Conservation (phyloP, 2,888 invertebrate species). For the Beris morrisii region DNA sequence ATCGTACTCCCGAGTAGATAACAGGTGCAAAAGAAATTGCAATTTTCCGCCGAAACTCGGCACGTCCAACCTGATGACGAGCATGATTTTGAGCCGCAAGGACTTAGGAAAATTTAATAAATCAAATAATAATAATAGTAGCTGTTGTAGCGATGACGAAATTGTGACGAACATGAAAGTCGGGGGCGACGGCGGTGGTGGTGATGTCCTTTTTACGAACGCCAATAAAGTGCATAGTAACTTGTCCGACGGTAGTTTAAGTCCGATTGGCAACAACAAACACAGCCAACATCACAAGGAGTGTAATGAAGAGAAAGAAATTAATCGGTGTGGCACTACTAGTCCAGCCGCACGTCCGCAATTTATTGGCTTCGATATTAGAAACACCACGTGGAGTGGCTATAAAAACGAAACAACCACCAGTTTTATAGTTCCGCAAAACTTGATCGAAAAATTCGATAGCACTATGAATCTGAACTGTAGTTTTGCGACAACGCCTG, state of each 20-base stretch:
- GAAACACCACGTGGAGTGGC: neutral
- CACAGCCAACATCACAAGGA: too few relatives aligned
- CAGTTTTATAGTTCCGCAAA: slow-evolving; percentile 34
- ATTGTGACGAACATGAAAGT: slow-evolving; percentile 29
- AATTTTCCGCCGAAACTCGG: slow-evolving; percentile 26
- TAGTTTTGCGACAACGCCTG: neutral
- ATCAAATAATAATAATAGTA: slow-evolving; percentile 27
- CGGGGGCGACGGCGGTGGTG: slow-evolving; percentile 15
- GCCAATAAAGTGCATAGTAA: neutral
- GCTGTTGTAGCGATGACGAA: slow-evolving; percentile 26
- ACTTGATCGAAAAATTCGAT: slow-evolving; percentile 33
- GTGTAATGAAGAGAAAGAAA: too few relatives aligned
- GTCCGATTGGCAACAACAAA: neutral
- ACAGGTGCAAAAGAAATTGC: slow-evolving; percentile 18
- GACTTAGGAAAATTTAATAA: slow-evolving; percentile 26
- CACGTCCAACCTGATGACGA: slow-evolving; percentile 22
- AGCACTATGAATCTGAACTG: slow-evolving; percentile 24
- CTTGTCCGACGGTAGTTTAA: too few relatives aligned
- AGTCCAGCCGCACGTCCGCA: too few relatives aligned
- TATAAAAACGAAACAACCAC: slow-evolving; percentile 30
- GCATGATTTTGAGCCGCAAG: slow-evolving; percentile 24
- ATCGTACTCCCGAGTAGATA: slow-evolving; percentile 31
- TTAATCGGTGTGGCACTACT: too few relatives aligned
- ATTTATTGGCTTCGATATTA: neutral
- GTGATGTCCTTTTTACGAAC: slow-evolving; percentile 1